These are phyloP conservation scores for Origma solitaria DNA, from an alignment of 2,113 vertebrate species.

Conservation along the genomic window DNA sequence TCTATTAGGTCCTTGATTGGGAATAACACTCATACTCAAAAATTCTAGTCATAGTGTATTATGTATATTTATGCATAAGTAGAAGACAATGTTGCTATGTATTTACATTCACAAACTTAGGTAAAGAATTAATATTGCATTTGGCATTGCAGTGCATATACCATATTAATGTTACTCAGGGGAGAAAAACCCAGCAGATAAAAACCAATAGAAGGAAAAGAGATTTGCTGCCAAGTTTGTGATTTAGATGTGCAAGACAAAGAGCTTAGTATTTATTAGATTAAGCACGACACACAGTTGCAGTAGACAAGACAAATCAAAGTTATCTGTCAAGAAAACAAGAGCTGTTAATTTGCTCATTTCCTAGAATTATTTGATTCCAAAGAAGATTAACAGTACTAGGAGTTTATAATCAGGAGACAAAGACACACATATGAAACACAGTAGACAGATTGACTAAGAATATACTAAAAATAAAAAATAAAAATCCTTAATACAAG, in stretches of 20 bases:
- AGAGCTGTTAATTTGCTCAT: neutral
- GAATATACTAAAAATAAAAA: neutral
- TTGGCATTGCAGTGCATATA: slow-evolving; percentile 13
- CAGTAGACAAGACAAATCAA: neutral
- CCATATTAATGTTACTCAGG: slow-evolving; percentile 27
- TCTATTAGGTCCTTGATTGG: neutral
- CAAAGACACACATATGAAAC: neutral
- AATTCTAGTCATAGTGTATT: neutral
- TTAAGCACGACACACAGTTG: neutral
- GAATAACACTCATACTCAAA: neutral
- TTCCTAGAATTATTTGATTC: neutral
- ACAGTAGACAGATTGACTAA: neutral
- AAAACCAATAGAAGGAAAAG: neutral
- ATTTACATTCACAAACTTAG: slow-evolving; percentile 26
- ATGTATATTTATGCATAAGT: neutral
- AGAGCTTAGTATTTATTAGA: slow-evolving; percentile 7
- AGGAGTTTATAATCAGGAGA: neutral
- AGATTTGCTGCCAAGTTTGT: neutral
- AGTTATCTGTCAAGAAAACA: neutral
- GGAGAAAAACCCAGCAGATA: slow-evolving; percentile 23
- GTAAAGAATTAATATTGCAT: slow-evolving; percentile 35
- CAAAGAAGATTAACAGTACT: neutral
- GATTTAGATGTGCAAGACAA: neutral
- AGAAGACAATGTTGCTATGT: neutral
- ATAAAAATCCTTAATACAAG: neutral